A percentile compares a stretch with the other conserved stretches of the same genome.
Conservation (phyloP, 2,113 vertebrate genomes). For the Mormoops blainvillei region DNA sequence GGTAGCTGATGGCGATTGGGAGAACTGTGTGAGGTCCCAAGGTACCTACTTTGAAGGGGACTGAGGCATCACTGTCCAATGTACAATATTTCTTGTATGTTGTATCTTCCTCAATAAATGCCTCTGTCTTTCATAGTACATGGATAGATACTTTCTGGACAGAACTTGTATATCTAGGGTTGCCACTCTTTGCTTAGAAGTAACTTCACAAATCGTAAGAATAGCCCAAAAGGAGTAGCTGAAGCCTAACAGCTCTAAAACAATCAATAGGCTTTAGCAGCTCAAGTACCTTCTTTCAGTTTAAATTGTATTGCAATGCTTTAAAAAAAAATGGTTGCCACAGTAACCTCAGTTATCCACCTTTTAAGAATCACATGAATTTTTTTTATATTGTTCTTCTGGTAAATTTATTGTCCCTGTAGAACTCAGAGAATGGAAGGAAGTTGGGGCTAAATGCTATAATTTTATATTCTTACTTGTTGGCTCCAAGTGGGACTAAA, state of each 20-base stretch:
- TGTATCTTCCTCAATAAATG: too few species aligned
- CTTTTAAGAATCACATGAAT: background rate
- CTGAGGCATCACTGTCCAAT: too few species aligned
- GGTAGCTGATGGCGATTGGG: too few species aligned
- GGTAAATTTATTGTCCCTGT: conserved; percentile 26
- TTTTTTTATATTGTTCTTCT: background rate
- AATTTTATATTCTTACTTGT: conserved; percentile 41
- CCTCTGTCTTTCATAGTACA: too few species aligned
- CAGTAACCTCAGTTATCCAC: background rate
- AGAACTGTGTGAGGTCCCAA: too few species aligned
- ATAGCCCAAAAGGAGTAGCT: background rate
- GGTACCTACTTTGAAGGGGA: too few species aligned
- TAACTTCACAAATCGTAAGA: conserved; percentile 17
- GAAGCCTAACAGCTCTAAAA: conserved; percentile 19
- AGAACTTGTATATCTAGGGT: background rate
- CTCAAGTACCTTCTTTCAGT: conserved; percentile 26
- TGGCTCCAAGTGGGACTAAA: conserved; percentile 45
- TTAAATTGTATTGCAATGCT: conserved; percentile 13
- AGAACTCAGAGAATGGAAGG: background rate
- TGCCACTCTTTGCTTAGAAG: background rate
- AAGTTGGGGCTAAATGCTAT: conserved; percentile 2
- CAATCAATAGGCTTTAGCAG: conserved; percentile 6
- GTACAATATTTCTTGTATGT: too few species aligned
- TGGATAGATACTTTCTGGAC: too few species aligned
- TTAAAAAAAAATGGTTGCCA: conserved; percentile 20